phyloP scores from a whole-genome alignment of 2,113 vertebrate species.

The Notothenia rossii region DNA sequence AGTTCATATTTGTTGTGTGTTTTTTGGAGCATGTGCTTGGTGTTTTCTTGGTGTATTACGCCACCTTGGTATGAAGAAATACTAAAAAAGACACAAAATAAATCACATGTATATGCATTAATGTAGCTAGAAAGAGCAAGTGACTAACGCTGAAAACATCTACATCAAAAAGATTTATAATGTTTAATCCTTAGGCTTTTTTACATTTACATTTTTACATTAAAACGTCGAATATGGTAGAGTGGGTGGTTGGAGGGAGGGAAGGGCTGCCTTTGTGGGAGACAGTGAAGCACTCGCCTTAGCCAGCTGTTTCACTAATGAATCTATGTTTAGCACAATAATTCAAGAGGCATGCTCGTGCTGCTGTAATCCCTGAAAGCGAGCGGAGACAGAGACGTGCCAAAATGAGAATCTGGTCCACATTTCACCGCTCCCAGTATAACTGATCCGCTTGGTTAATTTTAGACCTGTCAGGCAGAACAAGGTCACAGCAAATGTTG shows the following conservation, averaged over 20 bases:
- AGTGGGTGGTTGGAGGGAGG: slow-evolving; percentile 46
- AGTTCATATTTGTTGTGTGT: slow-evolving; percentile 55
- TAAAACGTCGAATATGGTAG: slow-evolving; percentile 40
- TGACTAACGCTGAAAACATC: slow-evolving; percentile 25
- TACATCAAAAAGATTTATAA: slow-evolving; percentile 1
- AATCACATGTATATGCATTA: slow-evolving; percentile 7
- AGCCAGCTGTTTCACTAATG: slow-evolving; percentile 80
- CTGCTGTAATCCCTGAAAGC: slow-evolving; percentile 78
- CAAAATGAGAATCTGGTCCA: slow-evolving; percentile 81
- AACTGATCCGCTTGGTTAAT: slow-evolving; percentile 78
- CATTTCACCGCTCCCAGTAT: slow-evolving; percentile 76
- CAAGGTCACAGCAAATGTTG: slow-evolving; percentile 81
- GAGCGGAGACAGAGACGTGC: slow-evolving; percentile 67
- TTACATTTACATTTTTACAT: slow-evolving; percentile 22
- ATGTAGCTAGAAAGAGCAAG: slow-evolving; percentile 8
- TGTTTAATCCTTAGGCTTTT: slow-evolving; percentile 45
- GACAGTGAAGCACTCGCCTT: slow-evolving; percentile 50
- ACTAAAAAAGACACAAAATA: neutral
- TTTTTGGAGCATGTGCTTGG: slow-evolving; percentile 19
- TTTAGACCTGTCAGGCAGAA: slow-evolving; percentile 81
- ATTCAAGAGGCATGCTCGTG: slow-evolving; percentile 76
- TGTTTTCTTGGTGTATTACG: neutral
- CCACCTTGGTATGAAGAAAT: neutral
- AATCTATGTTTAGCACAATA: slow-evolving; percentile 82
- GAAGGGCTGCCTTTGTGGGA: slow-evolving; percentile 41